These are phyloP conservation scores for Drosophila glabriapex DNA, from an alignment of 2,888 invertebrate species.

Conservation along the genomic window DNA sequence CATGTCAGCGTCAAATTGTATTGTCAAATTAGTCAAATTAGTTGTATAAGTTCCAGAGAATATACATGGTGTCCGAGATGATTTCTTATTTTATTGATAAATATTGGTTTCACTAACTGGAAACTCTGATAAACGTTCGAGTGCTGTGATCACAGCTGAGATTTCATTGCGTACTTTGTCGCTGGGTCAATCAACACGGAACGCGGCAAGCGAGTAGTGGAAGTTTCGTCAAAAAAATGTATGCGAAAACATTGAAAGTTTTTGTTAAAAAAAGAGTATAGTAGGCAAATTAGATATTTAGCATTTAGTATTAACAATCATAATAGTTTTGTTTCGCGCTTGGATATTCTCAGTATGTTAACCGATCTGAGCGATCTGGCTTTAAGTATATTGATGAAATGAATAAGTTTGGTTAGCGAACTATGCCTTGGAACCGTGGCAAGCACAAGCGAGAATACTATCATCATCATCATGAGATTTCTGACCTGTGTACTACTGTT, in stretches of 20 bases:
- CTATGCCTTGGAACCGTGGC: constrained; percentile 44
- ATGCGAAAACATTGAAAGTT: not conserved
- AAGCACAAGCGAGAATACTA: constrained; percentile 12
- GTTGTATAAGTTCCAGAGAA: not conserved
- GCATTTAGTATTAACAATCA: not conserved
- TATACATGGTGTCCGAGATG: not conserved
- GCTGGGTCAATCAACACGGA: constrained; percentile 48
- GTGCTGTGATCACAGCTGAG: constrained; percentile 11
- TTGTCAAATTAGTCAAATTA: too few species aligned
- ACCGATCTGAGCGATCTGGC: not conserved
- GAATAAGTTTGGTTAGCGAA: constrained; percentile 60
- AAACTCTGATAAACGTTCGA: not conserved
- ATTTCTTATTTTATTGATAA: not conserved
- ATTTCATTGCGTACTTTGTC: constrained; percentile 48
- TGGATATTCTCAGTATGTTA: not conserved
- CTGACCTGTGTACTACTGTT: constrained; percentile 43
- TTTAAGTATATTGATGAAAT: constrained; percentile 35
- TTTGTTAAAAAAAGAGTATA: not conserved
- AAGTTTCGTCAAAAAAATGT: too few species aligned
- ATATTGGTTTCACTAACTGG: not conserved
- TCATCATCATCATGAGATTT: constrained; percentile 47
- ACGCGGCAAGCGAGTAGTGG: too few species aligned
- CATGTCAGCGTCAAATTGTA: not conserved
- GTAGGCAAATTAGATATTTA: not conserved
- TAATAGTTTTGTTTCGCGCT: not conserved